Evolutionary conservation across 2,113 vertebrate species (phyloP).

Genomic region (Alethe diademata): DNA sequence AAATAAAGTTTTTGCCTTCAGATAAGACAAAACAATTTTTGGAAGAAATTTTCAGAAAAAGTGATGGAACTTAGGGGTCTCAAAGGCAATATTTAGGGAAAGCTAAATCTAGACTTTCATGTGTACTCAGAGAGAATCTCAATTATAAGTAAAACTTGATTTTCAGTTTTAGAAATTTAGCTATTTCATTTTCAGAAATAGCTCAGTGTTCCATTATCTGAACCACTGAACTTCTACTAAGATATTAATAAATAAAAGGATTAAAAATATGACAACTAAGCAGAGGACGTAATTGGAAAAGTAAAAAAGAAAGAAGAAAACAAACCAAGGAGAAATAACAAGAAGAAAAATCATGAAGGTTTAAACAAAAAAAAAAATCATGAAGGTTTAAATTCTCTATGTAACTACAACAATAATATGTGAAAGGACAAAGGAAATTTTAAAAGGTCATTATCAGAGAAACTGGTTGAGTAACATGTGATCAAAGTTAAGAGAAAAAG

Average conservation of each 20-base stretch:
- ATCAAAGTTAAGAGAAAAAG: not conserved
- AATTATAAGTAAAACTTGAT: not conserved
- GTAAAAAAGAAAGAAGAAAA: not conserved
- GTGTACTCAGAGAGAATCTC: not conserved
- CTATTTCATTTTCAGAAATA: not conserved
- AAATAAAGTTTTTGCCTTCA: not conserved
- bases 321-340: not conserved
- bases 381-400: not conserved
- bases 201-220: not conserved
- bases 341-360: not conserved
- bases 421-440: not conserved
- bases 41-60: not conserved
- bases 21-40: not conserved
- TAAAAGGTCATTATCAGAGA: not conserved
- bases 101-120: not conserved
- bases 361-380: not conserved
- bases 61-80: accelerated
- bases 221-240: not conserved
- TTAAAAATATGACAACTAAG: not conserved
- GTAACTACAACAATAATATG: not conserved
- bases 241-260: not conserved
- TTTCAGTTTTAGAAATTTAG: not conserved
- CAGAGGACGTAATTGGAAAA: not conserved
- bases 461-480: not conserved
- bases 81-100: not conserved